Conservation (phyloP, 2,113 vertebrate species). For the Mixornis gularis region DNA sequence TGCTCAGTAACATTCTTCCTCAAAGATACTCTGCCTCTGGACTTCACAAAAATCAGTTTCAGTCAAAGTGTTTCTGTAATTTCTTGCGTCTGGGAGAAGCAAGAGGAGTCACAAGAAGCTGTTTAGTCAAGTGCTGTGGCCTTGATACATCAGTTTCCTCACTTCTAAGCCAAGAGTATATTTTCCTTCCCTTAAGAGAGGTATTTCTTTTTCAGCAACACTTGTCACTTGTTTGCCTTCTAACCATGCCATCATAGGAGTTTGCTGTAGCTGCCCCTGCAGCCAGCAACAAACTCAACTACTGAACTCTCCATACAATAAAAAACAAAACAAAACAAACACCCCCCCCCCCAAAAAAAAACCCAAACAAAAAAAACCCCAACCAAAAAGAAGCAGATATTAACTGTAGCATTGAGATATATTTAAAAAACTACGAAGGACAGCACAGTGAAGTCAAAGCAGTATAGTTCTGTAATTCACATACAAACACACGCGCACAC, state of each 20-base stretch:
- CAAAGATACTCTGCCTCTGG: neutral
- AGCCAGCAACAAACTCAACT: rapidly evolving
- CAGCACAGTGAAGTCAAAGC: neutral
- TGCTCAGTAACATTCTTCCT: neutral
- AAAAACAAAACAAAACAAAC: neutral
- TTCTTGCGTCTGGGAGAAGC: neutral
- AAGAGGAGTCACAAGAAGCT: neutral
- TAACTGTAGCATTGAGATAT: neutral
- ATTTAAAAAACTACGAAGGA: neutral
- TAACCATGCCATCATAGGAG: neutral
- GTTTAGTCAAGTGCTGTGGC: neutral
- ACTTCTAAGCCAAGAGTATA: neutral
- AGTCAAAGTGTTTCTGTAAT: neutral
- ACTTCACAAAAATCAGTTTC: neutral
- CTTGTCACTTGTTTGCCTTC: neutral
- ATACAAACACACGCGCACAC: rapidly evolving
- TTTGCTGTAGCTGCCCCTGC: neutral
- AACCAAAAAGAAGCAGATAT: neutral
- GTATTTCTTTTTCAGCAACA: neutral
- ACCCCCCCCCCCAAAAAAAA: too few species aligned
- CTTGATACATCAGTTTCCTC: neutral
- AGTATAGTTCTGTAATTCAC: neutral
- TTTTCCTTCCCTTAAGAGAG: neutral
- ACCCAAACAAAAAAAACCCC: too few species aligned
- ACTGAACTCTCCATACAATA: neutral